Percentiles rank a stretch among this genome's conserved stretches.
Conservation (phyloP, 2,888 invertebrate genomes). For the Dynastes tityus region DNA sequence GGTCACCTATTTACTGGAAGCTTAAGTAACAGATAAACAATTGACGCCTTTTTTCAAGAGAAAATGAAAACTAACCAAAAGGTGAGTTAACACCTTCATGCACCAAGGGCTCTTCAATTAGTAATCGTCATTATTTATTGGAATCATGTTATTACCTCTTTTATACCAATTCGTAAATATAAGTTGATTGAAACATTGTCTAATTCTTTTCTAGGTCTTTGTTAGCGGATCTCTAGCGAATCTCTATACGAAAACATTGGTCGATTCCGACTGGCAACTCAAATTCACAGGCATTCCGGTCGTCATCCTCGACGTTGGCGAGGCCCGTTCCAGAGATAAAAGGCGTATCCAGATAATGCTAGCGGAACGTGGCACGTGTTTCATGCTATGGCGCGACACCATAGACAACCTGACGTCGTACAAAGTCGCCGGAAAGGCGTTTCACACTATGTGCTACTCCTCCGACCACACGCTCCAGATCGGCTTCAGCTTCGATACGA, state of each 20-base stretch:
- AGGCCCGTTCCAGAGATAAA: constrained; percentile 79
- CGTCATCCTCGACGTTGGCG: constrained; percentile 83
- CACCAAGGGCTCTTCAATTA: too few relatives aligned
- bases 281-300: constrained; percentile 86
- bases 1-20: too few relatives aligned
- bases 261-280: constrained; percentile 79
- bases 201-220: constrained; percentile 73
- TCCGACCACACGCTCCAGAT: constrained; percentile 83
- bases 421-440: constrained; percentile 80
- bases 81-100: too few relatives aligned
- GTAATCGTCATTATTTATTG: too few relatives aligned
- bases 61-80: too few relatives aligned
- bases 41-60: too few relatives aligned
- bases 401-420: constrained; percentile 86
- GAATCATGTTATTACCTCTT: neutral
- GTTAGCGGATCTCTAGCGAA: constrained; percentile 85
- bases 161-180: neutral
- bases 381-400: constrained; percentile 86
- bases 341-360: constrained; percentile 70
- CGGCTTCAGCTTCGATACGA: constrained; percentile 86
- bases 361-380: constrained; percentile 80
- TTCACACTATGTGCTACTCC: constrained; percentile 88
- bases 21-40: too few relatives aligned
- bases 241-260: constrained; percentile 77
- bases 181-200: neutral